These are phyloP conservation scores for Paramormyrops hopkinsi DNA, from an alignment of 2,797 vertebrate species.

Conservation along the genomic window DNA sequence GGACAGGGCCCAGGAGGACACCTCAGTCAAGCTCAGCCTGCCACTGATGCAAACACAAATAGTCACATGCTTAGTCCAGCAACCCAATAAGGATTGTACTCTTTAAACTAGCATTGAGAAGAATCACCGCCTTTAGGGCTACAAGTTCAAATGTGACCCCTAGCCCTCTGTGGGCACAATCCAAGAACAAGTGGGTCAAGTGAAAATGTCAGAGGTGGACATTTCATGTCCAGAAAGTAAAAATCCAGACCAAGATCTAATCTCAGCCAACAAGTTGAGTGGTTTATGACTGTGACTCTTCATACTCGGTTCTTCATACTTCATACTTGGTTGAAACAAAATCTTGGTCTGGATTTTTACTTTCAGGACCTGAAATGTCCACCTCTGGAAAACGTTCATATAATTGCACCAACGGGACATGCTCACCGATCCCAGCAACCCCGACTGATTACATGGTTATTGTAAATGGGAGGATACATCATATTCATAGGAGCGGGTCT, in stretches of 20 bases:
- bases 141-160: not conserved
- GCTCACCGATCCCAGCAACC: not conserved
- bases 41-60: not conserved
- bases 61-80: not conserved
- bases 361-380: not conserved
- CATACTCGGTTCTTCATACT: not conserved
- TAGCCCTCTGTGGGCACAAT: not conserved
- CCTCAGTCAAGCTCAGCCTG: slow-evolving; percentile 27
- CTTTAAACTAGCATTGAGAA: not conserved
- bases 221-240: not conserved
- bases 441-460: not conserved
- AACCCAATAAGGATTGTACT: too few species aligned
- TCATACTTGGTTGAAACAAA: not conserved
- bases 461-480: not conserved
- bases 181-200: not conserved
- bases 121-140: not conserved
- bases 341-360: not conserved
- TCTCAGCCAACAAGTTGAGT: not conserved
- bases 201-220: not conserved
- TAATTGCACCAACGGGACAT: not conserved
- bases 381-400: not conserved
- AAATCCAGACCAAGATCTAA: not conserved
- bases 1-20: slow-evolving; percentile 29
- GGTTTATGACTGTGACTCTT: not conserved
- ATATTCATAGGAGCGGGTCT: not conserved